A percentile compares a stretch with the other conserved stretches of the same genome.
Conservation (phyloP, 2,797 vertebrate species). For the Streptopelia turtur region DNA sequence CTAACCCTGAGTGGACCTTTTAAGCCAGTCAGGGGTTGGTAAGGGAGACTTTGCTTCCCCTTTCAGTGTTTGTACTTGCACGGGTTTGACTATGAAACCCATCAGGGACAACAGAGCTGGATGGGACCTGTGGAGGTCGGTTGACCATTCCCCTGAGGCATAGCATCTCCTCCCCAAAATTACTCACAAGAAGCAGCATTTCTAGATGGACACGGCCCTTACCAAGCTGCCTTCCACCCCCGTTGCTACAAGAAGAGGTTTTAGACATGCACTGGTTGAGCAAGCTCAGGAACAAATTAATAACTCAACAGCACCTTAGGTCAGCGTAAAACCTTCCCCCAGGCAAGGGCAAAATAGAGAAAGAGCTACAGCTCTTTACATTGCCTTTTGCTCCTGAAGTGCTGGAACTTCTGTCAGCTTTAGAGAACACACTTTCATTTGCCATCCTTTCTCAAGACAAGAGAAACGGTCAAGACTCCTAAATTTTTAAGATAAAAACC, state of each 20-base stretch:
- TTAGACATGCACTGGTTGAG: neutral
- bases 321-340: neutral
- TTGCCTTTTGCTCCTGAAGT: neutral
- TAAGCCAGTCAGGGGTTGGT: neutral
- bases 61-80: neutral
- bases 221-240: neutral
- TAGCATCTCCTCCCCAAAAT: neutral
- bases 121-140: fast-evolving
- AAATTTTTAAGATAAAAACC: neutral
- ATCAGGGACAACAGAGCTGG: neutral
- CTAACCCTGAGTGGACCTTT: neutral
- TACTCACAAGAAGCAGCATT: neutral
- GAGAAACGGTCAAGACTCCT: neutral
- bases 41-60: neutral
- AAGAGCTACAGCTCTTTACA: neutral
- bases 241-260: neutral
- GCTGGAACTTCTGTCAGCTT: neutral
- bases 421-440: neutral
- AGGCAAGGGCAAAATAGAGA: neutral
- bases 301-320: neutral
- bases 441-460: neutral
- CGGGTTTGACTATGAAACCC: neutral
- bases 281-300: neutral
- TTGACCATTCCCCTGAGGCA: neutral
- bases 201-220: neutral